phyloP scores from a whole-genome alignment of 2,113 vertebrate genomes.

The Podiceps cristatus region DNA sequence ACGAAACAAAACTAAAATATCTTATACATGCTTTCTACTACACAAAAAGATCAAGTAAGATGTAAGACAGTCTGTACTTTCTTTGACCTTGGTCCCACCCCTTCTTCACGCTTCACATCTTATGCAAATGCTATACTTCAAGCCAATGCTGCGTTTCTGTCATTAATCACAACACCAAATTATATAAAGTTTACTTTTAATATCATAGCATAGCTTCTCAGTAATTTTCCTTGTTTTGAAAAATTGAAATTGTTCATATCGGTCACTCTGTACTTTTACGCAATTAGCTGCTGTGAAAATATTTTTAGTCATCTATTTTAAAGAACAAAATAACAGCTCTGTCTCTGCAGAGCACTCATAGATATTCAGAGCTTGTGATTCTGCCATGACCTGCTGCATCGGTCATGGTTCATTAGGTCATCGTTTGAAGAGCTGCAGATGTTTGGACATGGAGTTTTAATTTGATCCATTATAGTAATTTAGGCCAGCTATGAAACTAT shows the following conservation, averaged over 20 bases:
- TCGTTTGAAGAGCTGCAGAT: neutral
- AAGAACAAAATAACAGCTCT: neutral
- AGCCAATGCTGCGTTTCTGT: neutral
- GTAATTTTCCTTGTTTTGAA: neutral
- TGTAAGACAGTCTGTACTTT: neutral
- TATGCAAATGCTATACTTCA: neutral
- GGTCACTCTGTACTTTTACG: neutral
- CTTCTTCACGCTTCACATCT: neutral
- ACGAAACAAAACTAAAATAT: neutral
- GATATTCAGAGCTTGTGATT: neutral
- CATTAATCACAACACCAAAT: neutral
- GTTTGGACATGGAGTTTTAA: neutral
- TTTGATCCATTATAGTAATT: neutral
- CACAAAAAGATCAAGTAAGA: neutral
- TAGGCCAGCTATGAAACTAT: neutral
- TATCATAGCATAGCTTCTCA: neutral
- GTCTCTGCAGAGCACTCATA: neutral
- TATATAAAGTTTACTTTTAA: neutral
- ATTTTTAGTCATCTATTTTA: neutral
- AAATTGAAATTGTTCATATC: neutral
- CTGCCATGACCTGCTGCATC: neutral
- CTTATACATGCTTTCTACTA: neutral
- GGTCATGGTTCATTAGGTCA: neutral
- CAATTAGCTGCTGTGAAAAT: neutral
- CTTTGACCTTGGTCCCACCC: neutral